Evolutionary conservation across 2,113 vertebrate genomes (phyloP).

Genomic region (Apteryx mantelli): DNA sequence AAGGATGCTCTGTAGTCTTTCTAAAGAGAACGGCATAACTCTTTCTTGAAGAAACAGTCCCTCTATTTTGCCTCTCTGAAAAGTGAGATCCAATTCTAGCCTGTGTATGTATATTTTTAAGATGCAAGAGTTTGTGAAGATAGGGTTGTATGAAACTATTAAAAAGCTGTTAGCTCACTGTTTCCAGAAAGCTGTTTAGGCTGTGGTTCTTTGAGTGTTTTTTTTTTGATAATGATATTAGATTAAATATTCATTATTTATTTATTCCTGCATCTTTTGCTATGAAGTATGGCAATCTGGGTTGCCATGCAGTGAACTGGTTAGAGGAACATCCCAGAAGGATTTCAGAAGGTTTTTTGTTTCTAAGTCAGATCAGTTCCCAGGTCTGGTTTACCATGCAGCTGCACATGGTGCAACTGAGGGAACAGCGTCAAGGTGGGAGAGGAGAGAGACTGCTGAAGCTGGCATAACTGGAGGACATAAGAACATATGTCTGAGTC

Average conservation of each 20-base stretch:
- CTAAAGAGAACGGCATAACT: not conserved
- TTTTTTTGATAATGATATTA: not conserved
- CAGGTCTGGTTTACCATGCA: not conserved
- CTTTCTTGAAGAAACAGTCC: not conserved
- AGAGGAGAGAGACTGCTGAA: not conserved
- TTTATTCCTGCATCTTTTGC: not conserved
- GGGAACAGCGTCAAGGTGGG: not conserved
- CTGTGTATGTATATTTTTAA: not conserved
- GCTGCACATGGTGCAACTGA: accelerated
- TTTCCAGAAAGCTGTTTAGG: not conserved
- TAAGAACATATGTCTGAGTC: not conserved
- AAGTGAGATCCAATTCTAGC: not conserved
- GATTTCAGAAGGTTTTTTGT: not conserved
- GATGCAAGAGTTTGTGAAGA: not conserved
- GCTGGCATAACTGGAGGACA: accelerated
- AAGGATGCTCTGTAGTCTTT: not conserved
- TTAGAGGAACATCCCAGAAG: not conserved
- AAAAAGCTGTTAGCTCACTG: not conserved
- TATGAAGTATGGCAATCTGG: not conserved
- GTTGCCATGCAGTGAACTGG: not conserved
- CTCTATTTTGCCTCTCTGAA: not conserved
- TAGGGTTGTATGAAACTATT: not conserved
- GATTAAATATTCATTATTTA: not conserved
- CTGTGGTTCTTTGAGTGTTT: not conserved
- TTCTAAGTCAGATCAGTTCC: not conserved